phyloP scores from a whole-genome alignment of 1,140 invertebrate genomes.

The Polyergus mexicanus region DNA sequence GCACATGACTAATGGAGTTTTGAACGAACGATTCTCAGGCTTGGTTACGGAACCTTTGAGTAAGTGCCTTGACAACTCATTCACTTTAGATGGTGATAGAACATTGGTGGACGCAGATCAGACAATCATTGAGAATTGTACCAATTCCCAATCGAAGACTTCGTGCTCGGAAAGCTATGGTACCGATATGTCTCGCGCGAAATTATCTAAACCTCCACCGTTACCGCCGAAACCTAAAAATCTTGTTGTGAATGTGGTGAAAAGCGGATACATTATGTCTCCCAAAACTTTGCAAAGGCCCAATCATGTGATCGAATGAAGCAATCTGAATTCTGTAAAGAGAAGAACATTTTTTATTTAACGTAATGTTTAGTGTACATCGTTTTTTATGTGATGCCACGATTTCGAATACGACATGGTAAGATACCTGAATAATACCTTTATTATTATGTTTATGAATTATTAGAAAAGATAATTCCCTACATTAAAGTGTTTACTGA shows the following conservation, averaged over 20 bases:
- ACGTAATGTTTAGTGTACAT: background rate
- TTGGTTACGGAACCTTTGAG: conserved; percentile 62
- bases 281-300: conserved; percentile 80
- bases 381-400: conserved; percentile 34
- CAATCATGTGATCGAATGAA: conserved; percentile 66
- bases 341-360: conserved; percentile 75
- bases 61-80: conserved; percentile 70
- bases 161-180: conserved; percentile 57
- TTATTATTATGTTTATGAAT: conserved; percentile 3
- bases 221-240: conserved; percentile 85
- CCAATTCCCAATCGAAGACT: conserved; percentile 62
- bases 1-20: conserved; percentile 48
- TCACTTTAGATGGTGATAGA: conserved; percentile 73
- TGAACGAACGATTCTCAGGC: conserved; percentile 60
- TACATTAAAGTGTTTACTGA: background rate
- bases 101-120: conserved; percentile 82
- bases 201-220: conserved; percentile 83
- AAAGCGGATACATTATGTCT: conserved; percentile 77
- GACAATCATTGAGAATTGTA: conserved; percentile 82
- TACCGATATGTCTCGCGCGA: conserved; percentile 61
- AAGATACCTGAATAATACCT: conserved; percentile 5
- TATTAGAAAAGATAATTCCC: background rate
- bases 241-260: conserved; percentile 77
- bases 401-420: background rate
- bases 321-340: conserved; percentile 65